Percentiles rank a stretch among this genome's conserved stretches.
Conservation (phyloP, 2,113 vertebrate genomes). For the Eulemur macaco region DNA sequence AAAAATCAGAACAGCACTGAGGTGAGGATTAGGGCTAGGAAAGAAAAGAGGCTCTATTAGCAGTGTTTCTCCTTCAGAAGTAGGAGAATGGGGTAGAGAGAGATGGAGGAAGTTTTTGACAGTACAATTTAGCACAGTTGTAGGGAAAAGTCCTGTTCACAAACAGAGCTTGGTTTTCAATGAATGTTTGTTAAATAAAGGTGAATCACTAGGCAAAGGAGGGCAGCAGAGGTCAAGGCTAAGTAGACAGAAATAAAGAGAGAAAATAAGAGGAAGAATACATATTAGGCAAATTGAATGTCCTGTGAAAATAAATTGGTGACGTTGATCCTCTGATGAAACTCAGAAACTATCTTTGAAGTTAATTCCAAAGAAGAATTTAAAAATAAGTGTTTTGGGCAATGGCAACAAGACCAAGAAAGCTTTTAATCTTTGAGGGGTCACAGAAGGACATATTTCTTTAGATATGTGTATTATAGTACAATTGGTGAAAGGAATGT, state of each 20-base stretch:
- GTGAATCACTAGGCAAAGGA: not conserved
- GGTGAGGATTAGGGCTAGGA: not conserved
- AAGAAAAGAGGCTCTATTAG: not conserved
- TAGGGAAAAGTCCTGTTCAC: not conserved
- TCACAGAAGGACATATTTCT: not conserved
- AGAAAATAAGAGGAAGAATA: not conserved
- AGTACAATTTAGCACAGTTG: not conserved
- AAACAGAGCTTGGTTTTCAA: not conserved
- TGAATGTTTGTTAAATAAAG: not conserved
- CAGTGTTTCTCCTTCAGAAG: not conserved
- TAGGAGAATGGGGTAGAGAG: not conserved
- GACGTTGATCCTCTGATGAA: conserved; percentile 13
- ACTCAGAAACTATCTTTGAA: not conserved
- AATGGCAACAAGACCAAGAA: not conserved
- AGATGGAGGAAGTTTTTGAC: not conserved
- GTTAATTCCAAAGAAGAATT: not conserved
- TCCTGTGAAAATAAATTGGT: not conserved
- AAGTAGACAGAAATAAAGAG: not conserved
- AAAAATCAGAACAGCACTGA: not conserved
- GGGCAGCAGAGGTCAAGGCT: not conserved
- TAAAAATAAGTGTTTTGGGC: not conserved
- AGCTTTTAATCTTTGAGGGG: not conserved
- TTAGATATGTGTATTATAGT: not conserved
- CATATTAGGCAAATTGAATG: not conserved
- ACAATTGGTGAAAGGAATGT: not conserved